Evolutionary conservation across 2,888 invertebrate species (phyloP).

Genomic region (Aleiodes leptofemur): DNA sequence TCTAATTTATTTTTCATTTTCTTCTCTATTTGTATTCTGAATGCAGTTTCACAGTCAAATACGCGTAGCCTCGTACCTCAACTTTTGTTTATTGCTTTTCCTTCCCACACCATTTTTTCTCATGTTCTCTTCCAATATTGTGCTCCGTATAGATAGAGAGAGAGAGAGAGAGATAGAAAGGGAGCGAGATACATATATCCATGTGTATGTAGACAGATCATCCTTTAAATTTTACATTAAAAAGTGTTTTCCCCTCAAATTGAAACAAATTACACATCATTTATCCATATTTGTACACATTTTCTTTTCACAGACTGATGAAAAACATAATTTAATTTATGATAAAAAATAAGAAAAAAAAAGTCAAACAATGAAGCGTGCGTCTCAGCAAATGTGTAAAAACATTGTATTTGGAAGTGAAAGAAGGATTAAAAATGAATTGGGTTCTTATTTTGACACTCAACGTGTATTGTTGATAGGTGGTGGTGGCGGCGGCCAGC

Average conservation of each 20-base stretch:
- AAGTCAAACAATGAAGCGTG: slow-evolving; percentile 58
- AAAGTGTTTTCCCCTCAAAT: too few relatives aligned
- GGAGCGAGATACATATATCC: background rate
- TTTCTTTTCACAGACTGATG: too few relatives aligned
- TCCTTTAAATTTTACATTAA: too few relatives aligned
- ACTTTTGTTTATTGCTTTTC: slow-evolving; percentile 46
- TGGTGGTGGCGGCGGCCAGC: slow-evolving; percentile 1
- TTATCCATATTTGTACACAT: too few relatives aligned
- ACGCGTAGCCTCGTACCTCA: slow-evolving; percentile 37
- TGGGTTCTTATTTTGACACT: slow-evolving; percentile 45
- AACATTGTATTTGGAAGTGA: slow-evolving; percentile 44
- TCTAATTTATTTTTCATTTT: background rate
- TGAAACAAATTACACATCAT: background rate
- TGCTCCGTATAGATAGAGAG: slow-evolving; percentile 55
- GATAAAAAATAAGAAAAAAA: background rate
- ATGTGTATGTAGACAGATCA: slow-evolving; percentile 1
- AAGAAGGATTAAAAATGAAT: slow-evolving; percentile 43
- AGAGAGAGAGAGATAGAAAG: too few relatives aligned
- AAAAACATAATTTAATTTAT: too few relatives aligned
- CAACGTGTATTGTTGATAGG: background rate
- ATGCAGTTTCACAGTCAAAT: slow-evolving; percentile 20
- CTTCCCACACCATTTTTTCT: slow-evolving; percentile 52
- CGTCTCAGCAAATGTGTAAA: slow-evolving; percentile 67
- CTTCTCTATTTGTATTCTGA: background rate
- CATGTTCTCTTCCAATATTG: slow-evolving; percentile 58